Base-by-base conservation (phyloP, 2,113 vertebrate species). In the Xenopus borealis region DNA sequence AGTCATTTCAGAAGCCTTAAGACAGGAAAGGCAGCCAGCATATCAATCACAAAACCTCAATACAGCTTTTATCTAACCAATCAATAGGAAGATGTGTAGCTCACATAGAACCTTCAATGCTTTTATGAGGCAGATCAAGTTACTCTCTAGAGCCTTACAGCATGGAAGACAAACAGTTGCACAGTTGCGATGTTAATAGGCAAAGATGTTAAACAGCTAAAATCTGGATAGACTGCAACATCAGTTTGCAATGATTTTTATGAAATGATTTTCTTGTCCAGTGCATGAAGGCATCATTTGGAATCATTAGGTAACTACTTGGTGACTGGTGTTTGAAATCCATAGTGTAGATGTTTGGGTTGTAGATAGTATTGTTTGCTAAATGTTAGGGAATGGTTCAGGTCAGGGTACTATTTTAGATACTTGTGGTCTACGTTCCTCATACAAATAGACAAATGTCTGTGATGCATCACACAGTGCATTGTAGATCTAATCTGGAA, bases 21-120 rank as follows among this genome's bases (percentile, higher is more conserved):
- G 55, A 75, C 66, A 75, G 50, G 66, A 68, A 75, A 75, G 73
- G 47, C 69, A 58, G 20, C 73, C 46, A 69, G 58, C 66, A 63
- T 75, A 75, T 75, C 73, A 75, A 75, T 75, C 73, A 75, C 73
- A 62, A 75, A 69, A 62, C 73, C 73, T 75, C 66, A 75, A 75
- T 75, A 75, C 73, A 62, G 57, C 73, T 75, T 75, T 75, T 75
- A 75, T 75, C 73, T 69, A n/a, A 17, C 46, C 58, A 66, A 75
- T 75, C 73, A 69, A 75, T 75, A 75, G 30, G 46, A 57, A 75
- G 66, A 75, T 44, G 73, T 69, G 73, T 55, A 69, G 66, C 73
- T 69, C 50, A 47, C 73, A 67, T 65, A 75, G 52, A 68, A 61
- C 67, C 65, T 75, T 68, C 65, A 68, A 52, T 55, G 73, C 58